Conservation (phyloP, 92 coral and sea anemone genomes). For the Palythoa heliodiscus region DNA sequence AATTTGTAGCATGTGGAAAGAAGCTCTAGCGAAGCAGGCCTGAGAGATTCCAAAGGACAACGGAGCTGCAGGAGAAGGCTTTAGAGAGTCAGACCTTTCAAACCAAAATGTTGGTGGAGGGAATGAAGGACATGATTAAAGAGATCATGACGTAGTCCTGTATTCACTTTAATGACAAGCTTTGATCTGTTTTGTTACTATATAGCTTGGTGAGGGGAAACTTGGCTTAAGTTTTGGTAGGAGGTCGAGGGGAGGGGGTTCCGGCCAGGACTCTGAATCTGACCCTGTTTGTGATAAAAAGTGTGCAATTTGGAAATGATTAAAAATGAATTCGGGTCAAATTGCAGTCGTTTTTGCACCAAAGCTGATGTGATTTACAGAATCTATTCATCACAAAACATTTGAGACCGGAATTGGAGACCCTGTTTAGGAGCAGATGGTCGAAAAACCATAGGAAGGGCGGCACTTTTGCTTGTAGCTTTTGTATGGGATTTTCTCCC, state of each 20-base stretch:
- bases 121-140: no score
- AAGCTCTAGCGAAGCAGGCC: conserved; percentile 47
- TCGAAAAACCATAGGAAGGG: conserved; percentile 19
- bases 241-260: conserved; percentile 8
- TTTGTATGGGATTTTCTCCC: conserved; percentile 13
- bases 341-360: conserved; percentile 26
- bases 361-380: conserved; percentile 14
- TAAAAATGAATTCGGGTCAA: conserved; percentile 20
- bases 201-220: conserved; percentile 20
- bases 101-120: no score
- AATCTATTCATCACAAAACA: conserved; percentile 27
- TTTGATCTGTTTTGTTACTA: conserved; percentile 27
- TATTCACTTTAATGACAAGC: conserved; percentile 23
- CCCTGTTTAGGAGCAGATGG: conserved; percentile 27
- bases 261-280: conserved; percentile 16
- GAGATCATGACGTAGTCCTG: no score
- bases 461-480: conserved; percentile 26
- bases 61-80: conserved; percentile 46
- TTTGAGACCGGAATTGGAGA: conserved; percentile 26
- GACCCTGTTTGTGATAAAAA: conserved; percentile 28
- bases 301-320: conserved; percentile 25
- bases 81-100: conserved; percentile 42
- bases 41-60: conserved; percentile 43
- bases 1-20: conserved; percentile 37
- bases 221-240: conserved; percentile 13